phyloP scores from a whole-genome alignment of 2,113 vertebrate genomes.

The Chionis minor region DNA sequence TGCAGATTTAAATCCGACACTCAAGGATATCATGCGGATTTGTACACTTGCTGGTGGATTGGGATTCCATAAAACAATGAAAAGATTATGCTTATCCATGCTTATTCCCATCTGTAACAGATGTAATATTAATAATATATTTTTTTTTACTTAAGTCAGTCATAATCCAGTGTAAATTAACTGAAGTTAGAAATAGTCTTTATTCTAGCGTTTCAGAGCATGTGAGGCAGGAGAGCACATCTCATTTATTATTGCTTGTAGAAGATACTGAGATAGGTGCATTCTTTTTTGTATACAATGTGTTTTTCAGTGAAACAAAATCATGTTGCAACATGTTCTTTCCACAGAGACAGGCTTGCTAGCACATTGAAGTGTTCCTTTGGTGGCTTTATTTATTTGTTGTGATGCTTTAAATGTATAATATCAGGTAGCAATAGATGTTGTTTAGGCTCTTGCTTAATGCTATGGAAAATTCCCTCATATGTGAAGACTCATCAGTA shows the following conservation, averaged over 20 bases:
- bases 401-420: background rate
- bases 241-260: background rate
- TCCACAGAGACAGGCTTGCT: background rate
- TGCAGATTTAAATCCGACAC: background rate
- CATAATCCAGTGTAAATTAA: constrained; percentile 31
- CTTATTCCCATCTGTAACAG: constrained; percentile 36
- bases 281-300: background rate
- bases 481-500: background rate
- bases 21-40: background rate
- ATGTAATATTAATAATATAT: constrained; percentile 48
- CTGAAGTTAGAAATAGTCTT: constrained; percentile 4
- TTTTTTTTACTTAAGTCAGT: constrained; percentile 3
- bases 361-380: background rate
- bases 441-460: background rate
- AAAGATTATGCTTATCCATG: constrained; percentile 41
- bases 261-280: background rate
- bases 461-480: background rate
- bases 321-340: background rate
- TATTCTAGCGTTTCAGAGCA: background rate
- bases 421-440: background rate
- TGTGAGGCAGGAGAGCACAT: background rate
- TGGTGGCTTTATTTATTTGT: background rate
- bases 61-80: constrained; percentile 50
- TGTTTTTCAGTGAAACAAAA: background rate
- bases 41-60: constrained; percentile 44